Conservation (phyloP, 2,113 vertebrate species). For the Numida meleagris region DNA sequence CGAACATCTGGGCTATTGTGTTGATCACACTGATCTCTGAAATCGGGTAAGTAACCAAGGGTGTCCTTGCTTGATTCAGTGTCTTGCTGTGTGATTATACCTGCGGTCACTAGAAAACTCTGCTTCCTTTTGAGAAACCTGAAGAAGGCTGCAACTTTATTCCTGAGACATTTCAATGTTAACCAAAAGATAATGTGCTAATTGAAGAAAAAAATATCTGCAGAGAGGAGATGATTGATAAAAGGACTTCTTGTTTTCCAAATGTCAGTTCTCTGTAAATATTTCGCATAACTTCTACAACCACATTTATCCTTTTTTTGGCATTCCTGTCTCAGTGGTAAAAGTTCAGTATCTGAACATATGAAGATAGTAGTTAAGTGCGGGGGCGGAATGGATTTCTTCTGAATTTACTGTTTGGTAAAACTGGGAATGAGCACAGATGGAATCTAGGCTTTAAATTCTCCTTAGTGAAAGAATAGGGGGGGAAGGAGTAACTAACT, state of each 20-base stretch:
- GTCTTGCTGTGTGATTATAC: neutral
- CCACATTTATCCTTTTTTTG: neutral
- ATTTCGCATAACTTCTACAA: neutral
- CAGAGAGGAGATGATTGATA: neutral
- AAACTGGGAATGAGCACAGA: neutral
- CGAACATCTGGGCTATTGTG: neutral
- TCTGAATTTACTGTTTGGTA: neutral
- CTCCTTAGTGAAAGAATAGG: neutral
- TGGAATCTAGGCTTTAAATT: neutral
- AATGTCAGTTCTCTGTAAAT: neutral
- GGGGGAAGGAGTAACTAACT: neutral
- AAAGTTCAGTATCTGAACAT: neutral
- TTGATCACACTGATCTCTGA: neutral
- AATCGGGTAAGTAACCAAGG: constrained; percentile 3
- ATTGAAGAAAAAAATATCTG: neutral
- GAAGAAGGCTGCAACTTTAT: neutral
- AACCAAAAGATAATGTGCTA: neutral
- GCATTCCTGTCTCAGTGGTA: neutral
- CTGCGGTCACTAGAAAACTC: neutral
- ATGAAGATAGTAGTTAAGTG: neutral
- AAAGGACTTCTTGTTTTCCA: neutral
- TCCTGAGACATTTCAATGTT: neutral
- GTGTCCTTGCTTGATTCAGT: neutral
- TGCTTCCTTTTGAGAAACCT: neutral
- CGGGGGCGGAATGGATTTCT: neutral